Evolutionary conservation across 2,113 vertebrate genomes (phyloP).

Genomic region (Ciconia boyciana): DNA sequence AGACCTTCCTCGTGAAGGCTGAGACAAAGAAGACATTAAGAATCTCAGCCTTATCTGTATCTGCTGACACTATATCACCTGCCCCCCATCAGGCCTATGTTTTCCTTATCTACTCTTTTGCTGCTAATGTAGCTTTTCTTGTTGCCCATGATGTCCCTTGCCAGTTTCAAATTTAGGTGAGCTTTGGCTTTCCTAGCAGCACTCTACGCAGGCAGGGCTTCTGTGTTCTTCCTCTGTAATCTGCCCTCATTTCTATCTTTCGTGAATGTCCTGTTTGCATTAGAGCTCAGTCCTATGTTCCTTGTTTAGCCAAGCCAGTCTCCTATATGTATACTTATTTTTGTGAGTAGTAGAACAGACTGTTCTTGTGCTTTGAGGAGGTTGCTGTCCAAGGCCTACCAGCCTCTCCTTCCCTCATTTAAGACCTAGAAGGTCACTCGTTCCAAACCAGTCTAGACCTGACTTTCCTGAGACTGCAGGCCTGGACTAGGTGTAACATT

Average conservation of each 20-base stretch:
- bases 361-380: background rate
- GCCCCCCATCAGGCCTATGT: background rate
- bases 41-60: background rate
- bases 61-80: background rate
- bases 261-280: background rate
- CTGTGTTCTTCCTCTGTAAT: background rate
- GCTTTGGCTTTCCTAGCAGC: background rate
- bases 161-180: background rate
- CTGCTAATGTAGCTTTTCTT: background rate
- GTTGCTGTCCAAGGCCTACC: background rate
- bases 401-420: background rate
- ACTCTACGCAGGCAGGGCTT: background rate
- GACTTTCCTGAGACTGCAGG: background rate
- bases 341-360: background rate
- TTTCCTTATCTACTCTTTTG: background rate
- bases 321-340: background rate
- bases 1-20: background rate
- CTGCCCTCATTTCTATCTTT: background rate
- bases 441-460: background rate
- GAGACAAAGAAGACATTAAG: background rate
- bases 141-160: background rate
- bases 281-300: background rate
- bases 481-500: background rate
- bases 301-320: background rate
- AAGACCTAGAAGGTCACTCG: background rate